Conservation (phyloP, 2,113 vertebrate species). For the Stigmatopora nigra region DNA sequence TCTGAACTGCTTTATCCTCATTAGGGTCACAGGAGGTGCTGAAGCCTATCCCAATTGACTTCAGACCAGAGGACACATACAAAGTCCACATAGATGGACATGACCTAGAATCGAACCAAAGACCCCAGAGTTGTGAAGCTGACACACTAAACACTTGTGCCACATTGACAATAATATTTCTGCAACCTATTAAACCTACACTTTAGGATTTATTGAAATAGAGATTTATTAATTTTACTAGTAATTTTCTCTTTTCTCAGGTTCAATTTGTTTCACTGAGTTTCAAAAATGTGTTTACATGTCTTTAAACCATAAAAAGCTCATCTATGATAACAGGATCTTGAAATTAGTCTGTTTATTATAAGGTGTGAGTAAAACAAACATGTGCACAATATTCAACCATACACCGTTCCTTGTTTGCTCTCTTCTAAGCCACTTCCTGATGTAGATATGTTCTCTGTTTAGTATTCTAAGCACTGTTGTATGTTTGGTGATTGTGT, state of each 20-base stretch:
- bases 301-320: conserved; percentile 21
- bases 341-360: conserved; percentile 57
- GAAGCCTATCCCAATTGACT: too few species aligned
- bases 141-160: too few species aligned
- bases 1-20: too few species aligned
- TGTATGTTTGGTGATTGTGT: conserved; percentile 31
- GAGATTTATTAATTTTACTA: background rate
- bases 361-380: conserved; percentile 43
- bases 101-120: too few species aligned
- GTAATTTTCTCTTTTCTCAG: background rate
- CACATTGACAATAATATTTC: too few species aligned
- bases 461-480: background rate
- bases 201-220: background rate
- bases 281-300: background rate
- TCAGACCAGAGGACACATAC: too few species aligned
- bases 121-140: too few species aligned
- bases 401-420: conserved; percentile 38
- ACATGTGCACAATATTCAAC: conserved; percentile 59
- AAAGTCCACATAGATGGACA: too few species aligned
- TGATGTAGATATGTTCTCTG: background rate
- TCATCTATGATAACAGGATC: conserved; percentile 21
- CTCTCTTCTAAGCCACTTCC: conserved; percentile 22
- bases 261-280: background rate
- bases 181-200: too few species aligned
- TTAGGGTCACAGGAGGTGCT: too few species aligned